Percentiles rank a stretch among this genome's conserved stretches.
Evolutionary conservation across 2,113 vertebrate genomes (phyloP).

Genomic region (Pipa parva): DNA sequence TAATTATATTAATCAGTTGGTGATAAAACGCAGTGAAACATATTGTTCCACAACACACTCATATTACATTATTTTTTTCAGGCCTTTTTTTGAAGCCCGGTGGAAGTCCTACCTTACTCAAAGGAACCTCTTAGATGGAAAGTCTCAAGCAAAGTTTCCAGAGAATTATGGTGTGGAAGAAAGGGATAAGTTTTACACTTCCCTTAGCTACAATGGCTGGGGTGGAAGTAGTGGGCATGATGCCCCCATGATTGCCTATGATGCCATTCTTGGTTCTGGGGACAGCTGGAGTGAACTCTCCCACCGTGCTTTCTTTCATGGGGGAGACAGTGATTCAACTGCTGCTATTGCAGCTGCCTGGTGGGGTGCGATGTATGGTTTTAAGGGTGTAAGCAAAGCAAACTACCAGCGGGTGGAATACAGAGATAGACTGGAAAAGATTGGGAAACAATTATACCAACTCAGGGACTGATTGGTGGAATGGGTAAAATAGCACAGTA

Average conservation of each 20-base stretch:
- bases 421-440: constrained; percentile 57
- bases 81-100: constrained; percentile 67
- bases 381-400: constrained; percentile 53
- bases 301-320: constrained; percentile 69
- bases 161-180: constrained; percentile 57
- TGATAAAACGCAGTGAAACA: no score
- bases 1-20: no score
- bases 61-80: constrained; percentile 25
- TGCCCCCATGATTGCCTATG: constrained; percentile 77
- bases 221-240: constrained; percentile 75
- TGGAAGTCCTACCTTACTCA: constrained; percentile 66
- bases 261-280: constrained; percentile 65
- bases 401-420: constrained; percentile 69
- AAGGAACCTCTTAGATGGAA: constrained; percentile 65
- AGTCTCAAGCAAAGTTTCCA: constrained; percentile 59
- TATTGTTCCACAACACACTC: no score
- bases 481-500: no score
- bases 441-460: constrained; percentile 56
- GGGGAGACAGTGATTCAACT: constrained; percentile 74
- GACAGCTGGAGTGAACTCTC: constrained; percentile 70
- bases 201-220: constrained; percentile 64
- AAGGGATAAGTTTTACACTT: constrained; percentile 66
- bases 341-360: constrained; percentile 66
- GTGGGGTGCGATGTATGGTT: constrained; percentile 70
- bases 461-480: no score